These are phyloP conservation scores for Lacanobia oleracea DNA, from an alignment of 2,888 invertebrate species.

Conservation along the genomic window DNA sequence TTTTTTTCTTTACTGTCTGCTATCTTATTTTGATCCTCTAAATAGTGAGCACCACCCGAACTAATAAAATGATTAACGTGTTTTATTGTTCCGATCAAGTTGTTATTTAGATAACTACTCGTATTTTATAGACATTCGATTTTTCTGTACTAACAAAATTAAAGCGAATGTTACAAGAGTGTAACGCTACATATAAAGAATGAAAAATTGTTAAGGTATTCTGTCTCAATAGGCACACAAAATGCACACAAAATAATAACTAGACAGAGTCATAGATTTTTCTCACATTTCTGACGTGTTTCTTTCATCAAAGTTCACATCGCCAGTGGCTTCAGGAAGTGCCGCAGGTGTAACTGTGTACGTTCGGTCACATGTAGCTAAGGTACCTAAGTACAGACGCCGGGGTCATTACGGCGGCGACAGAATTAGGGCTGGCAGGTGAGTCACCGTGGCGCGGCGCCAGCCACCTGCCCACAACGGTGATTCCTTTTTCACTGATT, in stretches of 20 bases:
- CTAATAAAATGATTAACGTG: no score
- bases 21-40: not conserved
- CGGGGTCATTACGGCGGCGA: constrained; percentile 45
- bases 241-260: no score
- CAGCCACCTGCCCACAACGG: constrained; percentile 37
- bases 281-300: not conserved
- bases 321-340: not conserved
- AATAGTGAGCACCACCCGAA: no score
- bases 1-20: not conserved
- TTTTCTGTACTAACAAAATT: no score
- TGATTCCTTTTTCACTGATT: constrained; percentile 23
- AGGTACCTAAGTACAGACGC: constrained; percentile 28
- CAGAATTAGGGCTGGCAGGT: constrained; percentile 61
- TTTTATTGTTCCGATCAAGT: not conserved
- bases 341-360: constrained; percentile 2
- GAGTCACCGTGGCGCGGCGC: constrained; percentile 53
- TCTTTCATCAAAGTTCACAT: not conserved
- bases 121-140: no score
- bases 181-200: no score
- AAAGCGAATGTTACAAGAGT: no score
- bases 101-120: no score
- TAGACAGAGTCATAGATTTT: no score
- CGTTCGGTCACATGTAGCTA: constrained; percentile 2
- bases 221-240: no score
- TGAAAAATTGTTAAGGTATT: no score